Evolutionary conservation across 1,140 invertebrate genomes (phyloP).

Genomic region (Euura saliciscinereae): DNA sequence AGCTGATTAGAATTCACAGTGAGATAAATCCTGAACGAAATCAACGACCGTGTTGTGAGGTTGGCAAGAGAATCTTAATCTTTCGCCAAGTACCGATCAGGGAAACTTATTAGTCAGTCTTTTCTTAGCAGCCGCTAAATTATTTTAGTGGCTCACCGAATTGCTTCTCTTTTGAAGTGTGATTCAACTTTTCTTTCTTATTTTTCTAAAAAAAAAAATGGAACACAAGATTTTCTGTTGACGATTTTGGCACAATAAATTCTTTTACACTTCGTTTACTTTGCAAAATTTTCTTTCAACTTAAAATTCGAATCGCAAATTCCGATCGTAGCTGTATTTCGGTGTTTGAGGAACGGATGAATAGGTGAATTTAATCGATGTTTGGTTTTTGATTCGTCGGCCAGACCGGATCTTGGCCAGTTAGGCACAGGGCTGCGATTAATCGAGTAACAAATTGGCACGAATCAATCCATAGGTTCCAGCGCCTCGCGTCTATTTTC

Average conservation of each 20-base stretch:
- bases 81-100: background rate
- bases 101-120: background rate
- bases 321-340: constrained; percentile 17
- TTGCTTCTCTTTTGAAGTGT: background rate
- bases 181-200: background rate
- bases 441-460: no score
- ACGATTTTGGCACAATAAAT: background rate
- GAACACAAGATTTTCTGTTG: background rate
- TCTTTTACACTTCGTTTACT: no score
- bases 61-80: background rate
- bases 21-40: no score
- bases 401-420: no score
- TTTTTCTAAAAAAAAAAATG: no score
- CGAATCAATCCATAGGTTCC: background rate
- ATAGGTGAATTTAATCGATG: no score
- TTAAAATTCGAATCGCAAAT: constrained; percentile 8
- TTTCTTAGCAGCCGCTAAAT: background rate
- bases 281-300: background rate
- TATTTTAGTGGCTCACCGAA: background rate
- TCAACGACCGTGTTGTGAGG: no score
- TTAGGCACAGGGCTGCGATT: no score
- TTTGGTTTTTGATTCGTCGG: no score
- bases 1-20: no score
- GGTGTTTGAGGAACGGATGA: no score
- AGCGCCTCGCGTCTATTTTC: background rate